phyloP scores from a whole-genome alignment of 2,797 vertebrate species.

The Odontamblyopus rebecca region DNA sequence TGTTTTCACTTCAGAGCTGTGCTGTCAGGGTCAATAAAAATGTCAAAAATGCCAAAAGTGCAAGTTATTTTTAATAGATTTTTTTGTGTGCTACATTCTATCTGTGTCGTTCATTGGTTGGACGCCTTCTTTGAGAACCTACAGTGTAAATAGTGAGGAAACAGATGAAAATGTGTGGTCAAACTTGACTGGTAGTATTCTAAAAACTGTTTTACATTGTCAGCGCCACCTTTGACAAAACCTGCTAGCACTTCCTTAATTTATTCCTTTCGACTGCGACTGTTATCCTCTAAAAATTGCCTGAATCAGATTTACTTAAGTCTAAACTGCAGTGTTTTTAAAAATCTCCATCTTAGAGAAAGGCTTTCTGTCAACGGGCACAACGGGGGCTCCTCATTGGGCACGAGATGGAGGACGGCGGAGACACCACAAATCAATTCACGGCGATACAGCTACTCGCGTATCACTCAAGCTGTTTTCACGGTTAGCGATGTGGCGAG shows the following conservation, averaged over 20 bases:
- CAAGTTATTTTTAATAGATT: no score
- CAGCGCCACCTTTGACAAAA: background rate
- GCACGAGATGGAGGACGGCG: slow-evolving; percentile 16
- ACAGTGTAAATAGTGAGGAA: no score
- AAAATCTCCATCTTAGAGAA: background rate
- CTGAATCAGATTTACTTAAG: slow-evolving; percentile 12
- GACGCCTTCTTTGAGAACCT: no score
- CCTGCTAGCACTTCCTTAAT: background rate
- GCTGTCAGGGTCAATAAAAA: no score
- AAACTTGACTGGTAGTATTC: no score
- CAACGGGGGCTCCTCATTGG: slow-evolving; percentile 18
- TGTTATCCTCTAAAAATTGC: slow-evolving; percentile 4
- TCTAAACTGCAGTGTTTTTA: background rate
- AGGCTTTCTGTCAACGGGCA: slow-evolving; percentile 7
- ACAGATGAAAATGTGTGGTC: no score
- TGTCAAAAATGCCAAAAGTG: no score
- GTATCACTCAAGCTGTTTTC: slow-evolving; percentile 36
- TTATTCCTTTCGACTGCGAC: slow-evolving; percentile 6
- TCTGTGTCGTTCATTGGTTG: no score
- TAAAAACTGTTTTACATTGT: background rate
- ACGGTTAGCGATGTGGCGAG: slow-evolving; percentile 48
- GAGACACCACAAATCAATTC: slow-evolving; percentile 42
- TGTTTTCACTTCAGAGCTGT: no score
- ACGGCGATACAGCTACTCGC: slow-evolving; percentile 42
- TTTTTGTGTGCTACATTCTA: no score